Base-by-base conservation (phyloP, 2,888 invertebrate genomes). In the Drosophila austrosaltans region DNA sequence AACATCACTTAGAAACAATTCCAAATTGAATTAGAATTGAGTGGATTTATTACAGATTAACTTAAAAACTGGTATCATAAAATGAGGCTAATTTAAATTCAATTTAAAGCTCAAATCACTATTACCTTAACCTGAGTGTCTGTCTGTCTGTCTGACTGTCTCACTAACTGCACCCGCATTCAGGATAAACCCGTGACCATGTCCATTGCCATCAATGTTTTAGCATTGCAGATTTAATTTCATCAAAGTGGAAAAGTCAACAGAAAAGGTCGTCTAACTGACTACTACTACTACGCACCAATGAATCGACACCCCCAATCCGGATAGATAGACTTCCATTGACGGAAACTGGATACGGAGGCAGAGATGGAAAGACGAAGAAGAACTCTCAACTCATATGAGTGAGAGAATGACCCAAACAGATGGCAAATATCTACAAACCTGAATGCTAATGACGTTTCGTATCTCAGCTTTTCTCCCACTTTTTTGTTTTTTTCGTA, bases 151-250 rank as follows among this genome's bases (percentile, higher is more conserved):
- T 42, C 8, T 4, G 40, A n/a, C 3, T n/a, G 40, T 48, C 10
- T 48, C 10, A 1, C 48, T 8, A 22, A 25, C 48, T 36, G 36
- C 36, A 36, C 10, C 36, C 36, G 20, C 57, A 39, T 36, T 39
- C 7, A 39, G 67, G 72, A 59, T 69, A 69, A 74, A 60, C 57
- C 66, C 66, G 48, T 69, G 73, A 63, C 63, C 61, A 53, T 32
- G 53, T 36, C 12, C 53, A 30, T 36, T 68, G 60, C 54, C 75
- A 59, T 58, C 71, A 69, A 65, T 65, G 71, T 77, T 87, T 83
- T 80, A 83, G 89, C 84, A 87, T 83, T 86, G 84, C 84, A 75
- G 87, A 89, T 83, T 89, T 81, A 81, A 83, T 87, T 83, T 87
- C 61, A 70, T 73, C 75, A 81, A 78, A 81, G 82, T 79, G 69